Conservation (phyloP, 2,888 invertebrate genomes). For the Drosophila greeni region DNA sequence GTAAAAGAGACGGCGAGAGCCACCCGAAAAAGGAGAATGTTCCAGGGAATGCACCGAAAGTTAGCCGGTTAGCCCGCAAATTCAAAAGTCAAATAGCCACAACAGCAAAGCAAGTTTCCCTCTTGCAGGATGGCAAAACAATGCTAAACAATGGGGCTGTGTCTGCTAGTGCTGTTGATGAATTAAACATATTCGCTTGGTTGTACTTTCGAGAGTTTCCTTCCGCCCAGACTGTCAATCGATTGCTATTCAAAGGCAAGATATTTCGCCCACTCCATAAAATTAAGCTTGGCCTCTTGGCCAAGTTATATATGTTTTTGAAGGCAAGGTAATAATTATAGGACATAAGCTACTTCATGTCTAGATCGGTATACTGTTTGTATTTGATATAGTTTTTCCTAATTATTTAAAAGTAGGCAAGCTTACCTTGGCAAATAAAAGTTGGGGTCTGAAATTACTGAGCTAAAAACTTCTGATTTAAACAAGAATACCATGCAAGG, state of each 20-base stretch:
- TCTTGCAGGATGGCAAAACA: slow-evolving; percentile 7
- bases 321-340: no score
- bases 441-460: no score
- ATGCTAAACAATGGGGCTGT: slow-evolving; percentile 2
- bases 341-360: no score
- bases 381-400: no score
- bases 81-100: slow-evolving; percentile 46
- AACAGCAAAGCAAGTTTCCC: slow-evolving; percentile 12
- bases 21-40: background rate
- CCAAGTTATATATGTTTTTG: no score
- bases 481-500: background rate
- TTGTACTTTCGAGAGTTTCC: slow-evolving; percentile 12
- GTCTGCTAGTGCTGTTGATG: slow-evolving; percentile 25
- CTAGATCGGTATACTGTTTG: no score
- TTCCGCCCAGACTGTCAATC: slow-evolving; percentile 11
- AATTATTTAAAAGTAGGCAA: no score
- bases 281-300: background rate
- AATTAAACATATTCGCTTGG: slow-evolving; percentile 32
- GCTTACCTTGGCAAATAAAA: no score
- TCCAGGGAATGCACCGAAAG: slow-evolving; percentile 18
- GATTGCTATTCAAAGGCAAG: background rate
- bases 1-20: slow-evolving; percentile 8
- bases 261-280: background rate
- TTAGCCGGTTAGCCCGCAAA: slow-evolving; percentile 19
- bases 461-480: background rate